Conservation (phyloP, 2,888 invertebrate species). For the Eupsilia transversa region DNA sequence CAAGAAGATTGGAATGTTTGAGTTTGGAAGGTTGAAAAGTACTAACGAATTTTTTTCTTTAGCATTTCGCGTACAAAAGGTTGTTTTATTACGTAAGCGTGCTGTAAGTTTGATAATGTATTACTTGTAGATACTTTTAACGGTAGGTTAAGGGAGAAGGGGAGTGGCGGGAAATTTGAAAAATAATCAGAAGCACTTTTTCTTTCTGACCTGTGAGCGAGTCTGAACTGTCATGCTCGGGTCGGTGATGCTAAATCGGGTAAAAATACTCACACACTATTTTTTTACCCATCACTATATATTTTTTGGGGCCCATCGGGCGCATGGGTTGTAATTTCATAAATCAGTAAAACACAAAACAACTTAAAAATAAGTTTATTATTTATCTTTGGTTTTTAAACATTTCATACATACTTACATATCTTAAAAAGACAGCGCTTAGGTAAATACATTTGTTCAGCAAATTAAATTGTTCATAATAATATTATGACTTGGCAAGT, state of each 20-base stretch:
- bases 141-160: not conserved
- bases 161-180: not conserved
- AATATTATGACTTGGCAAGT: no score
- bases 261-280: no score
- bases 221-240: no score
- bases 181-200: no score
- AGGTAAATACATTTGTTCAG: slow-evolving; percentile 12
- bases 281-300: no score
- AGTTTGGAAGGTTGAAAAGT: slow-evolving; percentile 44
- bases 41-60: slow-evolving; percentile 28
- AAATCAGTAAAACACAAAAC: slow-evolving; percentile 10
- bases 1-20: slow-evolving; percentile 38
- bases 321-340: not conserved
- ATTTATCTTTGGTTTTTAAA: slow-evolving; percentile 57
- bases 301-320: no score
- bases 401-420: not conserved
- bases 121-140: not conserved
- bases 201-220: no score
- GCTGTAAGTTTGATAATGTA: slow-evolving; percentile 27
- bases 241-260: no score
- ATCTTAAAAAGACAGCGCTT: not conserved
- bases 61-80: slow-evolving; percentile 33
- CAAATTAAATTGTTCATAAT: slow-evolving; percentile 4
- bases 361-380: slow-evolving; percentile 40
- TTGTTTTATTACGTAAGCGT: slow-evolving; percentile 40